A percentile compares a stretch with the other conserved stretches of the same genome.
phyloP scores from a whole-genome alignment of 2,113 vertebrate genomes.

The Macrotus californicus region DNA sequence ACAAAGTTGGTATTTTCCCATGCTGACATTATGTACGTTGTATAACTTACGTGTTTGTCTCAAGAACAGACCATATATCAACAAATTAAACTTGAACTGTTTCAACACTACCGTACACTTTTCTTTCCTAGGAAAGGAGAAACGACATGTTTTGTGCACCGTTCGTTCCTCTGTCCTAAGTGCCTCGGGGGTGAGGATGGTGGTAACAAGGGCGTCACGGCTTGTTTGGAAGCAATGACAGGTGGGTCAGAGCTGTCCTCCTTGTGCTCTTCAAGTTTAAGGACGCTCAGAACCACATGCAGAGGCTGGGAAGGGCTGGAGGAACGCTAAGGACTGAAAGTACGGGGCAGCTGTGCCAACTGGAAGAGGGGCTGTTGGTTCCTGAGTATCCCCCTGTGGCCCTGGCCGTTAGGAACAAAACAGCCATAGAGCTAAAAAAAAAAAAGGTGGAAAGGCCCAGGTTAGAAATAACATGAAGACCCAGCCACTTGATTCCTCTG shows the following conservation, averaged over 20 bases:
- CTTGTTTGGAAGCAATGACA: background rate
- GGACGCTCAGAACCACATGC: background rate
- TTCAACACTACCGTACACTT: constrained; percentile 59
- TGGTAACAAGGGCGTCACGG: background rate
- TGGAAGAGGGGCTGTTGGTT: background rate
- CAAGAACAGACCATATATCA: constrained; percentile 76
- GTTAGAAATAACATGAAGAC: background rate
- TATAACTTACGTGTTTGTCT: constrained; percentile 83
- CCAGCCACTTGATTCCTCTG: background rate
- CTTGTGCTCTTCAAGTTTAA: background rate
- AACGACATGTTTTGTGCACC: background rate
- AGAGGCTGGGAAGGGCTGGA: background rate
- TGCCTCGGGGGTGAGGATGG: background rate
- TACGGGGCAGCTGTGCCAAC: background rate
- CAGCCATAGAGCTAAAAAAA: background rate
- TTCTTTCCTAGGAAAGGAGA: background rate
- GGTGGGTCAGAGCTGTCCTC: background rate
- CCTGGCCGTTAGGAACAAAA: background rate
- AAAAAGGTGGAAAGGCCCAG: background rate
- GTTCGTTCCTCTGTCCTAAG: background rate
- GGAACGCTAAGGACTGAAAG: background rate
- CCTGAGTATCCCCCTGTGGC: background rate
- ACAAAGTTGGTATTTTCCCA: constrained; percentile 82
- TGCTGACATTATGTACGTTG: constrained; percentile 80
- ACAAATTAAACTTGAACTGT: constrained; percentile 82